Base-by-base conservation (phyloP, 2,888 invertebrate genomes). In the Crematogaster levior region DNA sequence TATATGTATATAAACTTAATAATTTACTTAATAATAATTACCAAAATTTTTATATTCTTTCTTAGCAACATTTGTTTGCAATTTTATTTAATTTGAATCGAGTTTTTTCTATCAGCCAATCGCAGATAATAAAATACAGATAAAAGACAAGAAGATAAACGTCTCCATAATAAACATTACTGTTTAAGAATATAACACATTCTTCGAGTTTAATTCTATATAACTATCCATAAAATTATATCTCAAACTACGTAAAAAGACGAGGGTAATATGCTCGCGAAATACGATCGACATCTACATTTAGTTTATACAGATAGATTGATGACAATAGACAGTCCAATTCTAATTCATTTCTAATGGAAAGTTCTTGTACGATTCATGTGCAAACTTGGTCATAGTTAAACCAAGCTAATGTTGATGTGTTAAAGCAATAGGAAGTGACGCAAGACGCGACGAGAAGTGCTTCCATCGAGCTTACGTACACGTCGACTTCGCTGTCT, bases 341-440 rank as follows among this genome's bases (percentile, higher is more conserved):
- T 56, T n/a, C n/a, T n/a, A n/a, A n/a, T n/a, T n/a, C n/a, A 43
- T 18, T 56, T 77, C 21, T 27, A 37, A 43, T 43, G 18, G 53
- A 18, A 68, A 68, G 56, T 43, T 79, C 43, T 43, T 21, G 66
- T 12, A 27, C 18, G 30, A 56, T 65, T 75, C 15, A 48, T 37
- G 46, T 18, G 61, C 37, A 80, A 86, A 88, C 58, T 88, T 68
- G 60, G 61, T 74, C 68, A 75, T 81, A 81, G 81, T 84, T 85
- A 87, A 87, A 84, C 66, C 66, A 84, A 87, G 84, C 80, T 80
- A 87, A 81, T 82, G 53, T 48, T 51, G 77, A 77, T 18, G 48
- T 48, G 77, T 46, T 12, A 30, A 48, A 56, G 60, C 63, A 61
- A 63, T 82, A 56, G 48, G 34, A 56, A 48, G 43, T 48, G 77